Conservation (phyloP, 2,797 vertebrate genomes). For the Poeciliopsis infans region DNA sequence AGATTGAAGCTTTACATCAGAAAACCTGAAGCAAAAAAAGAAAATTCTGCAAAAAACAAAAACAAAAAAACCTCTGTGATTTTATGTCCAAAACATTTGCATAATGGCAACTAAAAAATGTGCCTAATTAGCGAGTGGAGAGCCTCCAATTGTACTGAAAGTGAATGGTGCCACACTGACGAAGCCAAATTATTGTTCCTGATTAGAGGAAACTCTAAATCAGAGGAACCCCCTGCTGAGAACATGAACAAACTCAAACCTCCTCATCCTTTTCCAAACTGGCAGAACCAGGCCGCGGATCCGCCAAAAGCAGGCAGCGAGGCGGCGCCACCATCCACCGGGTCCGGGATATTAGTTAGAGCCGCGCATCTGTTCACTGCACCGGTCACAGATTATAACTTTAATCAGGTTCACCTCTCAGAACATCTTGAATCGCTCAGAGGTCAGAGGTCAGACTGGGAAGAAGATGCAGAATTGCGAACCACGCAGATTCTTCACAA, state of each 20-base stretch:
- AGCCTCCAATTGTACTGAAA: slow-evolving; percentile 56
- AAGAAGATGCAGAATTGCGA: slow-evolving; percentile 30
- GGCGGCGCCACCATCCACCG: neutral
- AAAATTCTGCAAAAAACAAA: slow-evolving; percentile 2
- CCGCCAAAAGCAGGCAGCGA: slow-evolving; percentile 62
- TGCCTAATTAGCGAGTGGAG: slow-evolving; percentile 66
- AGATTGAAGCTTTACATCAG: slow-evolving; percentile 17
- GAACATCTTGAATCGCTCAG: slow-evolving; percentile 29
- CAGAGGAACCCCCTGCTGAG: slow-evolving; percentile 67
- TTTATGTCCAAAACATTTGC: slow-evolving; percentile 55
- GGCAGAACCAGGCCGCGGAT: slow-evolving; percentile 56
- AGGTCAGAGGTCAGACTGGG: slow-evolving; percentile 5
- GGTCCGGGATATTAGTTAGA: slow-evolving; percentile 2
- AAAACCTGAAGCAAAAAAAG: slow-evolving; percentile 14
- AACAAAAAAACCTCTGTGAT: slow-evolving; percentile 22
- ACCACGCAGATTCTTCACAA: slow-evolving; percentile 19
- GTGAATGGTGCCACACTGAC: slow-evolving; percentile 30
- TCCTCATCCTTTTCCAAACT: slow-evolving; percentile 70
- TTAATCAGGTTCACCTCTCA: slow-evolving; percentile 54
- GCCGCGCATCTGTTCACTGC: slow-evolving; percentile 58
- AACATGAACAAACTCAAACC: slow-evolving; percentile 63
- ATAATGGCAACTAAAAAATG: slow-evolving; percentile 41
- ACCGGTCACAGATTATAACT: slow-evolving; percentile 58
- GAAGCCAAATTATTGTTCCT: slow-evolving; percentile 65
- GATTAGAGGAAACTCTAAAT: slow-evolving; percentile 32